Evolutionary conservation across 2,797 vertebrate genomes (phyloP).

Genomic region (Podarcis lilfordi): DNA sequence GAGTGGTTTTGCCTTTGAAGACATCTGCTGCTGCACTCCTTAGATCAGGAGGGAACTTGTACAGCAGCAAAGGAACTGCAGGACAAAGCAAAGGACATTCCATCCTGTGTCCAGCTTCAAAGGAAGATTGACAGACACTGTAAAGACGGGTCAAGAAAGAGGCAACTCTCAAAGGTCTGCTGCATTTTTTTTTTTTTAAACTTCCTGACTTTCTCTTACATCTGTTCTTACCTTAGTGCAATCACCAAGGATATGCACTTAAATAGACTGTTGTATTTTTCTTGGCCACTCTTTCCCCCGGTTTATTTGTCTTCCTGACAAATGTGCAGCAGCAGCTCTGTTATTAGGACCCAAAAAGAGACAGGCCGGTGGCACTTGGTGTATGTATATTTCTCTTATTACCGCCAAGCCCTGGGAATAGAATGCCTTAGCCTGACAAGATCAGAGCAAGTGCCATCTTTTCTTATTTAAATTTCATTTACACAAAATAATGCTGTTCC

Average conservation of each 20-base stretch:
- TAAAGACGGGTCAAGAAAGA: constrained; percentile 13
- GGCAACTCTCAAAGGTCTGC: constrained; percentile 26
- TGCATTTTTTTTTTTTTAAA: constrained; percentile 7
- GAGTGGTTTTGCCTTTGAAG: constrained; percentile 27
- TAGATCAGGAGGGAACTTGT: constrained; percentile 26
- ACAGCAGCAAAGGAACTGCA: constrained; percentile 19
- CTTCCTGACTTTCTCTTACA: constrained; percentile 17
- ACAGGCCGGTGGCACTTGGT: constrained; percentile 38
- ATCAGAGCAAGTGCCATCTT: constrained; percentile 69
- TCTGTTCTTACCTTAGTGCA: constrained; percentile 5
- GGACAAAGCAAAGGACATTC: constrained; percentile 15
- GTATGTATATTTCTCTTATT: constrained; percentile 67
- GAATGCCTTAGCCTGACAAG: constrained; percentile 67
- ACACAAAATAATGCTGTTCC: constrained; percentile 74
- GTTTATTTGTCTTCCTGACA: constrained; percentile 61
- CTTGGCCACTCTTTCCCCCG: constrained; percentile 29
- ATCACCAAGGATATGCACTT: constrained; percentile 19
- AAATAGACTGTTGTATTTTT: constrained; percentile 21
- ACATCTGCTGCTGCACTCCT: constrained; percentile 23
- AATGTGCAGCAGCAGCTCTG: constrained; percentile 47
- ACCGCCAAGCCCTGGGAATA: constrained; percentile 59
- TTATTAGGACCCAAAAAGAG: constrained; percentile 50
- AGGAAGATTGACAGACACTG: background rate
- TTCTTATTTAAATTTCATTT: constrained; percentile 80
- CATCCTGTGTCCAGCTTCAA: constrained; percentile 32